Evolutionary conservation across 2,888 invertebrate species (phyloP).

Genomic region (Drosophila sordidula): DNA sequence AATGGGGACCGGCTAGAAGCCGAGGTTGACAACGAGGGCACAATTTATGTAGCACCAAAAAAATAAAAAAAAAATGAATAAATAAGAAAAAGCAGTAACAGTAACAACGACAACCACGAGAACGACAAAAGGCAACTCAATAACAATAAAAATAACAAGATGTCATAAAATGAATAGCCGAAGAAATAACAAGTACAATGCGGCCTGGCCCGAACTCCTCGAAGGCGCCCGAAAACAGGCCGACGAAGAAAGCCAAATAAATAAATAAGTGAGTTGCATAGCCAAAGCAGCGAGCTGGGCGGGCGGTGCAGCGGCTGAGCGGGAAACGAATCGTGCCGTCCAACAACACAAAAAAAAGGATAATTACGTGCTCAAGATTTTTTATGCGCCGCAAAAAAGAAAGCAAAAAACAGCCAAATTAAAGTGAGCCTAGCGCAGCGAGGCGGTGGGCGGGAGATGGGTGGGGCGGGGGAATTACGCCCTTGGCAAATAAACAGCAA

Average conservation of each 20-base stretch:
- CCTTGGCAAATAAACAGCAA: slow-evolving; percentile 70
- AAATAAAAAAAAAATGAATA: slow-evolving; percentile 21
- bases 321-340: slow-evolving; percentile 43
- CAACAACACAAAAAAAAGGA: slow-evolving; percentile 60
- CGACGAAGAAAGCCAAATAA: not conserved
- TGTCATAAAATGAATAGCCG: slow-evolving; percentile 73
- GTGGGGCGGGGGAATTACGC: slow-evolving; percentile 22
- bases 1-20: slow-evolving; percentile 25
- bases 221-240: slow-evolving; percentile 14
- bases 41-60: slow-evolving; percentile 60
- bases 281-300: not conserved
- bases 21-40: slow-evolving; percentile 43
- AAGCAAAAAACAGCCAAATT: slow-evolving; percentile 55
- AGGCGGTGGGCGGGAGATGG: not conserved
- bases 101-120: slow-evolving; percentile 12
- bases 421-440: slow-evolving; percentile 52
- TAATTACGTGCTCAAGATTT: slow-evolving; percentile 80
- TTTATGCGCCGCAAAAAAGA: slow-evolving; percentile 44
- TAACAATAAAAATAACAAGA: slow-evolving; percentile 80
- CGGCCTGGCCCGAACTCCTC: slow-evolving; percentile 14
- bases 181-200: slow-evolving; percentile 58
- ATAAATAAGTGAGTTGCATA: slow-evolving; percentile 7
- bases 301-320: slow-evolving; percentile 23
- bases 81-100: slow-evolving; percentile 24
- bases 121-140: slow-evolving; percentile 77